Percentiles rank a stretch among this genome's conserved stretches.
phyloP scores from a whole-genome alignment of 2,797 vertebrate species.

The Myioborus miniatus region DNA sequence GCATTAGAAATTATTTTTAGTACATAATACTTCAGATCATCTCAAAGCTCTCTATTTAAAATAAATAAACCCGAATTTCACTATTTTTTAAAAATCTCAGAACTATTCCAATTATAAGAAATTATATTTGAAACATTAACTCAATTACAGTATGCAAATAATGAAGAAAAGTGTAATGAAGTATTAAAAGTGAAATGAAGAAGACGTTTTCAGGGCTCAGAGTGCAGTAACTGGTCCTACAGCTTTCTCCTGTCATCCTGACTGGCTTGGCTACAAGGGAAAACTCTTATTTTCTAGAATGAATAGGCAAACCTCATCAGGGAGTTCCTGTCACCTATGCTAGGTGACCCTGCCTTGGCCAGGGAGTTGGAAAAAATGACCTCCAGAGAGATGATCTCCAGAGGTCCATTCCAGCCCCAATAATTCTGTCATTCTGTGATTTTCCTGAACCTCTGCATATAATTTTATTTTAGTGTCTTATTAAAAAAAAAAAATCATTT shows the following conservation, averaged over 20 bases:
- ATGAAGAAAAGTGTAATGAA: not conserved
- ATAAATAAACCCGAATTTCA: not conserved
- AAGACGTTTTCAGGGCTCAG: not conserved
- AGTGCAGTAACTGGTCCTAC: not conserved
- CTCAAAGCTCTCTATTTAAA: not conserved
- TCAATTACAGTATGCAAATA: not conserved
- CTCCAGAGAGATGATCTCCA: not conserved
- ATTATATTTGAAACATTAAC: not conserved
- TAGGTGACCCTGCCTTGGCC: not conserved
- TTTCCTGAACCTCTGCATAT: not conserved
- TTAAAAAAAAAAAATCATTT: fast-evolving
- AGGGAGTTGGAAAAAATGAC: no score
- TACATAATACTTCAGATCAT: not conserved
- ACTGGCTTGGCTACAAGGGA: not conserved
- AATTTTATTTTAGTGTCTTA: not conserved
- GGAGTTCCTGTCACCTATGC: not conserved
- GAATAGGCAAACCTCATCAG: not conserved
- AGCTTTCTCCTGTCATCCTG: not conserved
- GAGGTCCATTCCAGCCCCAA: not conserved
- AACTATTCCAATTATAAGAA: not conserved
- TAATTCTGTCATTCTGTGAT: not conserved
- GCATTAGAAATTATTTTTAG: not conserved
- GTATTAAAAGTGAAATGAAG: not conserved
- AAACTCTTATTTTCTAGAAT: not conserved
- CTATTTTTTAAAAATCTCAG: not conserved